Conservation (phyloP, 1,140 invertebrate species). For the Caenorhabditis brenneri region DNA sequence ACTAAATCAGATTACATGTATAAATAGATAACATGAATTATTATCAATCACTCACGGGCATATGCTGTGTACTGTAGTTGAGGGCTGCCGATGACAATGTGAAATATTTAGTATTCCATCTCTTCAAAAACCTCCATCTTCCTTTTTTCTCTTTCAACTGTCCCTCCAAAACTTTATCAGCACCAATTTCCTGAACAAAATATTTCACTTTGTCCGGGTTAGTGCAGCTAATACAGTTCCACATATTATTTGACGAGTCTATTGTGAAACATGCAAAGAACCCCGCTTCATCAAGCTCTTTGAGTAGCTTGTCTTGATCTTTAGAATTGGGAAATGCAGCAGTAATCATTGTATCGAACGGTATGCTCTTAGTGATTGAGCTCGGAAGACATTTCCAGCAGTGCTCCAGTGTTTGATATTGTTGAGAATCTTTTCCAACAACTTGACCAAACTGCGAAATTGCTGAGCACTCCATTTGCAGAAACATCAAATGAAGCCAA, state of each 20-base stretch:
- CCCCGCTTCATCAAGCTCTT: constrained; percentile 83
- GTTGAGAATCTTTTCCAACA: constrained; percentile 25
- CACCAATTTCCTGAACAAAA: constrained; percentile 72
- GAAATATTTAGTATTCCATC: constrained; percentile 91
- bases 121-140: constrained; percentile 84
- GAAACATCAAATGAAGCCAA: constrained; percentile 94
- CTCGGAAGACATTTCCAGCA: constrained; percentile 88
- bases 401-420: constrained; percentile 45
- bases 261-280: constrained; percentile 91
- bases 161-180: constrained; percentile 77
- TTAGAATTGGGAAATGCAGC: constrained; percentile 87
- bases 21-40: not conserved
- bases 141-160: constrained; percentile 93
- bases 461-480: constrained; percentile 80
- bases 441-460: constrained; percentile 44
- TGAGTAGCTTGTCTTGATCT: constrained; percentile 83
- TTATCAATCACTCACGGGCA: constrained; percentile 76
- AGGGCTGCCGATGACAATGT: constrained; percentile 88
- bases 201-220: constrained; percentile 82
- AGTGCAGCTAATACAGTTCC: constrained; percentile 88
- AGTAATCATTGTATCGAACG: constrained; percentile 87
- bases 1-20: too few relatives aligned
- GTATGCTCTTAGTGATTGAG: constrained; percentile 79
- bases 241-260: constrained; percentile 76
- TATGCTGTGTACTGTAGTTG: constrained; percentile 76